These are phyloP conservation scores for Macropodus opercularis DNA, from an alignment of 2,797 vertebrate species.

Conservation along the genomic window DNA sequence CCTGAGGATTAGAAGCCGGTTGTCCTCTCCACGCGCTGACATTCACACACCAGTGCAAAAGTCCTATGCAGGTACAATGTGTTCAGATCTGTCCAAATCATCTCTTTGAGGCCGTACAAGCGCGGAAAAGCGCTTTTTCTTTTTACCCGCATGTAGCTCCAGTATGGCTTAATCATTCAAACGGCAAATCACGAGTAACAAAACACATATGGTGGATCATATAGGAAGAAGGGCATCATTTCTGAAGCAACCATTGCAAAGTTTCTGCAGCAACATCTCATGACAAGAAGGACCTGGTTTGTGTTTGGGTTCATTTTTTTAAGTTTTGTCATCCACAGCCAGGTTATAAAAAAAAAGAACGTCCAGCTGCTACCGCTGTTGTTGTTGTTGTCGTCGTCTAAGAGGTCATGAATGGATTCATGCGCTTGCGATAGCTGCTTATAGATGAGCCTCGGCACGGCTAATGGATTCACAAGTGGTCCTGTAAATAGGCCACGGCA, in stretches of 20 bases:
- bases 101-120: too few relatives aligned
- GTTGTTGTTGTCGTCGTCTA: constrained; percentile 36
- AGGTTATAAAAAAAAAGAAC: too few relatives aligned
- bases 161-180: too few relatives aligned
- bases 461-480: constrained; percentile 66
- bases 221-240: too few relatives aligned
- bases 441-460: constrained; percentile 44
- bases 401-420: constrained; percentile 50
- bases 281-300: too few relatives aligned
- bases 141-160: too few relatives aligned
- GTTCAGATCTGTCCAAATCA: constrained; percentile 4
- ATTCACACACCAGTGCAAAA: constrained; percentile 25
- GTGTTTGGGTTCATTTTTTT: neutral
- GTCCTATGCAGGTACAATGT: neutral
- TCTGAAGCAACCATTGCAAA: too few relatives aligned
- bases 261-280: too few relatives aligned
- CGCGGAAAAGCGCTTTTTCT: too few relatives aligned
- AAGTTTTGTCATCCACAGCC: neutral
- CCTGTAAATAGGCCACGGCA: constrained; percentile 70
- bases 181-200: too few relatives aligned
- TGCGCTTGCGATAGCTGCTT: constrained; percentile 52
- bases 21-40: constrained; percentile 35
- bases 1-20: constrained; percentile 66
- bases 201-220: too few relatives aligned
- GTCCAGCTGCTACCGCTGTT: too few relatives aligned